These are phyloP conservation scores for Cheracebus regulus DNA, from an alignment of 2,797 vertebrate species.

Conservation along the genomic window DNA sequence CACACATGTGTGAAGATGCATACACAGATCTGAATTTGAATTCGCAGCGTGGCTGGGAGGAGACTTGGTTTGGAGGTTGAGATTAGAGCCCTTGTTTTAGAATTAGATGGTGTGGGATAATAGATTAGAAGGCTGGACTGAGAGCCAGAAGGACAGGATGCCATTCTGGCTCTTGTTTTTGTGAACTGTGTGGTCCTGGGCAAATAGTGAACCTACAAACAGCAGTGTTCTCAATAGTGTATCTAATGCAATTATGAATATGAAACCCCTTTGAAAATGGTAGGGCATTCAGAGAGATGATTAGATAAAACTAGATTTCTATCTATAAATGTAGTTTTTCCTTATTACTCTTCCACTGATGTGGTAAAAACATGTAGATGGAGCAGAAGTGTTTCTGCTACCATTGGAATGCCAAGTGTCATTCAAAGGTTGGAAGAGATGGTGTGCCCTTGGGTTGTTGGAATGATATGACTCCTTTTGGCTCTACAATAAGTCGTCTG, in stretches of 20 bases:
- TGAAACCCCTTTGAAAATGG: neutral
- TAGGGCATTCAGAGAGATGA: neutral
- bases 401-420: neutral
- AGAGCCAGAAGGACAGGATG: neutral
- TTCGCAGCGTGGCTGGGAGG: neutral
- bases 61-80: neutral
- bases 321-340: neutral
- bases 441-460: neutral
- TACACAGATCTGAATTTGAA: neutral
- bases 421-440: neutral
- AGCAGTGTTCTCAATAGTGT: neutral
- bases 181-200: neutral
- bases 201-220: neutral
- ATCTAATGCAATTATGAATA: neutral
- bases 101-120: neutral
- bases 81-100: neutral
- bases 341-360: neutral
- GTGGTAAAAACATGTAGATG: neutral
- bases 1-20: rapidly evolving
- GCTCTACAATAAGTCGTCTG: neutral
- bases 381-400: neutral
- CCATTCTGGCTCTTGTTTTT: neutral
- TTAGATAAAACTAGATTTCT: neutral
- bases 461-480: neutral
- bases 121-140: neutral